These are phyloP conservation scores for Bettongia penicillata DNA, from an alignment of 2,113 vertebrate species.

Conservation along the genomic window DNA sequence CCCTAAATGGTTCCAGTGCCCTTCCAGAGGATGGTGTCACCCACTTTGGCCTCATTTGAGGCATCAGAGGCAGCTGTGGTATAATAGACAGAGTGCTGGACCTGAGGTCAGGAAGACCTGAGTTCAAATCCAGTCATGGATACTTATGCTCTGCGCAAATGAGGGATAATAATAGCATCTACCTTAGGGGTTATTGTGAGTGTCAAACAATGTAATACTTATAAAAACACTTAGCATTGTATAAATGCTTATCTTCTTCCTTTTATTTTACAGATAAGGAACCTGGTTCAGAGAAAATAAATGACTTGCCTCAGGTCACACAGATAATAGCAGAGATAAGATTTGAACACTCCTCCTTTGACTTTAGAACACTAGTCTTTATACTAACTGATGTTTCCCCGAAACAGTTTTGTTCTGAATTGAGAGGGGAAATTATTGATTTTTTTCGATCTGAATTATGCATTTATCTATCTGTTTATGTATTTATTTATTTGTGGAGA, in stretches of 20 bases:
- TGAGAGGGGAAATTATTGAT: background rate
- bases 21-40: no score
- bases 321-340: background rate
- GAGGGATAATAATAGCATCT: background rate
- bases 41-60: no score
- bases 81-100: background rate
- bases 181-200: background rate
- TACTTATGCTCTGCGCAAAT: background rate
- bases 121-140: background rate
- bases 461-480: background rate
- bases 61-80: background rate
- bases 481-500: background rate
- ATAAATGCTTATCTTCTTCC: background rate
- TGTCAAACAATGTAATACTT: background rate
- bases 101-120: background rate
- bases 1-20: no score
- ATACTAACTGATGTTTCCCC: background rate
- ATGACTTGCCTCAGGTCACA: background rate
- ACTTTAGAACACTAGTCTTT: background rate
- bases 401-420: background rate
- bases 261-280: background rate
- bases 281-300: background rate
- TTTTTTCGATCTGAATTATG: background rate
- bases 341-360: background rate
- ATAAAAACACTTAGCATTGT: background rate